Conservation (phyloP, 2,888 invertebrate species). For the Ptilodon capucinus region DNA sequence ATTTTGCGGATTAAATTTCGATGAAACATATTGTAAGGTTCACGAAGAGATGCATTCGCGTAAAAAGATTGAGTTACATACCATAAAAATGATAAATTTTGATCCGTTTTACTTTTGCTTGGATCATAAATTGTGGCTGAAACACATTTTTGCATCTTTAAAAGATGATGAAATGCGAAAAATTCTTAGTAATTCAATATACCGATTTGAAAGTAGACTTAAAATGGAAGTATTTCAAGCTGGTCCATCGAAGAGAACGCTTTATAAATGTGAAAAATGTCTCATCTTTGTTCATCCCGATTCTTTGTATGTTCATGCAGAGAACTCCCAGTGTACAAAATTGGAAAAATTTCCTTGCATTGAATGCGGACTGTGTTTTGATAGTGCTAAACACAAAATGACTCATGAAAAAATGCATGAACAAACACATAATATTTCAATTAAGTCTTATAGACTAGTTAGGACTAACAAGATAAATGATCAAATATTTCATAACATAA, state of each 20-base stretch:
- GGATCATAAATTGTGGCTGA: slow-evolving; percentile 50
- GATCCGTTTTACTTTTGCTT: slow-evolving; percentile 55
- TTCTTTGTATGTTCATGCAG: slow-evolving; percentile 44
- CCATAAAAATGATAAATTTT: slow-evolving; percentile 39
- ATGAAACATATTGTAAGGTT: slow-evolving; percentile 29
- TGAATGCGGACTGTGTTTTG: slow-evolving; percentile 50
- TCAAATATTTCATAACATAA: slow-evolving; percentile 35
- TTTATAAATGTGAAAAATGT: slow-evolving; percentile 63
- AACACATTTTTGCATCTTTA: slow-evolving; percentile 52
- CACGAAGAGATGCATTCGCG: slow-evolving; percentile 39
- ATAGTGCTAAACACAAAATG: slow-evolving; percentile 34
- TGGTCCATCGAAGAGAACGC: slow-evolving; percentile 40
- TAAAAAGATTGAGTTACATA: slow-evolving; percentile 7
- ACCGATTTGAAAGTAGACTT: slow-evolving; percentile 56
- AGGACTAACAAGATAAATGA: slow-evolving; percentile 52
- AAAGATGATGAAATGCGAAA: slow-evolving; percentile 29
- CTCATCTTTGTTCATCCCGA: slow-evolving; percentile 44
- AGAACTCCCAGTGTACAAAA: slow-evolving; percentile 35
- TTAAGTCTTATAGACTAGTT: slow-evolving; percentile 50
- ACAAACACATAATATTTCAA: slow-evolving; percentile 19
- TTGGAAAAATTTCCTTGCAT: slow-evolving; percentile 48
- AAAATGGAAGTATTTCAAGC: slow-evolving; percentile 56
- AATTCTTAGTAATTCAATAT: slow-evolving; percentile 52
- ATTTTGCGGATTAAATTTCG: slow-evolving; percentile 43
- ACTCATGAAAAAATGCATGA: slow-evolving; percentile 54